Conservation (phyloP, 2,113 vertebrate species). For the Lates calcarifer region DNA sequence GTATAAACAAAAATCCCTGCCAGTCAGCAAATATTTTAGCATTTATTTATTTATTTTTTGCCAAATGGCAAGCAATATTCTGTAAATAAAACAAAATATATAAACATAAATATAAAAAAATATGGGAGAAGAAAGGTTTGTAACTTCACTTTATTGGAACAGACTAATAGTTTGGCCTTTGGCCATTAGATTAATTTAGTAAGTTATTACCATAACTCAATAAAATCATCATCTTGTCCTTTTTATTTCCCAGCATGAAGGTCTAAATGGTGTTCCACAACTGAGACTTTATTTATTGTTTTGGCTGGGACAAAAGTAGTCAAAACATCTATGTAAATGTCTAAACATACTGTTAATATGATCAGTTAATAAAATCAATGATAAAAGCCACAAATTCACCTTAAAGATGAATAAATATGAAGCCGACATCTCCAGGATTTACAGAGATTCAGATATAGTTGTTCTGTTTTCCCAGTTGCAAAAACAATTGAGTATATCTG, state of each 20-base stretch:
- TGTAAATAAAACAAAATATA: background rate
- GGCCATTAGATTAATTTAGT: too few species aligned
- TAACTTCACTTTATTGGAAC: background rate
- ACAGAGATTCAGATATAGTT: background rate
- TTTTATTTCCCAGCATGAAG: too few species aligned
- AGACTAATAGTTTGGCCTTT: too few species aligned
- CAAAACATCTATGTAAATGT: background rate
- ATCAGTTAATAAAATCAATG: background rate
- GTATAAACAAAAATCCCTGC: too few species aligned
- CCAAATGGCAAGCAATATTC: background rate
- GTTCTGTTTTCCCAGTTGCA: background rate
- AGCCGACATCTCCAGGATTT: background rate
- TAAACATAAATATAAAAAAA: background rate
- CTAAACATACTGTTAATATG: background rate
- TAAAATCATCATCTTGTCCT: too few species aligned
- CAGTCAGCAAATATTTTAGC: background rate
- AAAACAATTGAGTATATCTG: background rate
- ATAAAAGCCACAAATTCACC: background rate
- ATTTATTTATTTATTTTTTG: background rate
- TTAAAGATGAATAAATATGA: background rate
- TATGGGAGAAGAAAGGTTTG: background rate
- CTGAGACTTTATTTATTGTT: too few species aligned
- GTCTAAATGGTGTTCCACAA: too few species aligned
- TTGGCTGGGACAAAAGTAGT: background rate
- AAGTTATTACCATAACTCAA: too few species aligned